These are phyloP conservation scores for Drosophila merina DNA, from an alignment of 2,888 invertebrate genomes.

Conservation along the genomic window DNA sequence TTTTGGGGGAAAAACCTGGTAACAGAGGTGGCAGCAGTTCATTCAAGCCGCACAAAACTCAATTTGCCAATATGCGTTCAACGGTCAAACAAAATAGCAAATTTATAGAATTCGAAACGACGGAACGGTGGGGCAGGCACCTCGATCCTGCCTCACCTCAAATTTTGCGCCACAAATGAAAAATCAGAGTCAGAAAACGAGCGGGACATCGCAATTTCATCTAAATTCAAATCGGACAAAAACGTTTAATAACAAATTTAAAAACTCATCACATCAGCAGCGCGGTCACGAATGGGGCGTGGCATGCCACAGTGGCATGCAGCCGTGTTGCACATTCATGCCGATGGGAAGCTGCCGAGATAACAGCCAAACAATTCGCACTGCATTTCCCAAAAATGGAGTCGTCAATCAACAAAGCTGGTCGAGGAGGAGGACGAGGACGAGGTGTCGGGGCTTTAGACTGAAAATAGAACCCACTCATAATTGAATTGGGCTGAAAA, in stretches of 20 bases:
- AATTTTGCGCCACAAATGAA: conserved; percentile 10
- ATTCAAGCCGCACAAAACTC: conserved; percentile 55
- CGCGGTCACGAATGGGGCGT: conserved; percentile 7
- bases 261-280: conserved; percentile 66
- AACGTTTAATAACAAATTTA: conserved; percentile 72
- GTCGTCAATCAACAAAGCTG: conserved; percentile 61
- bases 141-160: neutral
- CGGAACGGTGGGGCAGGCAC: conserved; percentile 31
- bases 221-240: conserved; percentile 72
- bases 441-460: conserved; percentile 8
- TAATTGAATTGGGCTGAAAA: conserved; percentile 80
- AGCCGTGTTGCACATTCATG: conserved; percentile 58
- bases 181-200: conserved; percentile 55
- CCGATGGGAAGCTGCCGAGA: conserved; percentile 19
- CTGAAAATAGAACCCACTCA: conserved; percentile 51
- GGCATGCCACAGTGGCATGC: conserved; percentile 15
- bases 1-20: neutral
- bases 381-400: conserved; percentile 53
- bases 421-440: conserved; percentile 5
- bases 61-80: conserved; percentile 57
- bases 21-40: conserved; percentile 23
- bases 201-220: conserved; percentile 38
- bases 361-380: conserved; percentile 46
- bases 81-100: conserved; percentile 64
- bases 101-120: conserved; percentile 68